phyloP scores from a whole-genome alignment of 1,140 invertebrate species.

The Galendromus occidentalis region DNA sequence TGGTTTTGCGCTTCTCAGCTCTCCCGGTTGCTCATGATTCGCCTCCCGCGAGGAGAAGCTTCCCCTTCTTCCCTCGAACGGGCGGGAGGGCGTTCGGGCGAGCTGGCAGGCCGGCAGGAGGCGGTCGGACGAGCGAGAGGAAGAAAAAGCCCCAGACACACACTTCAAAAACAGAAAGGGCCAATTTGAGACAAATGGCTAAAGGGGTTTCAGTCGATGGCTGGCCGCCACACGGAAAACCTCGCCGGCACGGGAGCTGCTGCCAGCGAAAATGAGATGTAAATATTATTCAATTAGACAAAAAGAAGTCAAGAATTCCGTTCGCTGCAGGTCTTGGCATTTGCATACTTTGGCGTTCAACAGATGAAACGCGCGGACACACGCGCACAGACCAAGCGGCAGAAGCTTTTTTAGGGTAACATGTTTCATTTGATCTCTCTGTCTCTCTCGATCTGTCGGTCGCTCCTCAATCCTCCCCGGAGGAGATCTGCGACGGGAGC shows the following conservation, averaged over 20 bases:
- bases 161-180: neutral
- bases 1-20: neutral
- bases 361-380: neutral
- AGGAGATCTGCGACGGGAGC: too few species aligned
- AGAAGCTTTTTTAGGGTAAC: too few species aligned
- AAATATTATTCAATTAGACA: slow-evolving; percentile 11
- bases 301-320: neutral
- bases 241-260: neutral
- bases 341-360: neutral
- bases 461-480: too few species aligned
- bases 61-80: neutral
- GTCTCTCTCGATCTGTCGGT: too few species aligned
- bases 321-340: neutral
- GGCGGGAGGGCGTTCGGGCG: neutral
- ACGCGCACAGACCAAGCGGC: too few species aligned
- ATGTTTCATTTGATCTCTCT: too few species aligned
- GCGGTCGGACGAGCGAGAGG: neutral
- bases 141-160: neutral
- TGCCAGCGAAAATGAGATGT: slow-evolving; percentile 10
- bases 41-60: neutral
- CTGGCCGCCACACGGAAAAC: neutral
- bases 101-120: neutral
- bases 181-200: slow-evolving; percentile 4
- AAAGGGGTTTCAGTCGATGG: neutral
- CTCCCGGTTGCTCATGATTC: neutral